phyloP scores from a whole-genome alignment of 2,113 vertebrate genomes.

The Aythya baeri region DNA sequence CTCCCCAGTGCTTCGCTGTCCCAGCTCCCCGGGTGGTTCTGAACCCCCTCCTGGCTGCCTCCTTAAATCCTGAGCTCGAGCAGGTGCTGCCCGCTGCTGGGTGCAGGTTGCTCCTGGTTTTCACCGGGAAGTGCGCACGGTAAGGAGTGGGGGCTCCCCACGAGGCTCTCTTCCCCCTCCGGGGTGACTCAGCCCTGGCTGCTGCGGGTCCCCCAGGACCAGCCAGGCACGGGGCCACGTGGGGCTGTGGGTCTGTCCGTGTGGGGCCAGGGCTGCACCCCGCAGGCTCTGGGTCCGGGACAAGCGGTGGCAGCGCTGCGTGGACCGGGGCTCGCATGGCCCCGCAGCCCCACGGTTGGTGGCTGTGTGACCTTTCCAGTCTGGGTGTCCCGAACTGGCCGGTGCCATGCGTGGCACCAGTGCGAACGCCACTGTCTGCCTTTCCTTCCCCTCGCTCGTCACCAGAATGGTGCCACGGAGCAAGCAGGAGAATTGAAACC shows the following conservation, averaged over 20 bases:
- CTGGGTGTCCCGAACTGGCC: neutral
- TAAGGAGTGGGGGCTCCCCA: too few relatives aligned
- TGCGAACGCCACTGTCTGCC: too few relatives aligned
- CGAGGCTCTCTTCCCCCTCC: neutral
- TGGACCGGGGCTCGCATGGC: neutral
- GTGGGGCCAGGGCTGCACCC: too few relatives aligned
- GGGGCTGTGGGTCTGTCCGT: too few relatives aligned
- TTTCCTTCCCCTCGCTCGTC: neutral
- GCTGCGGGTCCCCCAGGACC: too few relatives aligned
- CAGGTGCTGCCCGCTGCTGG: neutral
- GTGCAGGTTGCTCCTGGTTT: neutral
- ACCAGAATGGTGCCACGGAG: too few relatives aligned
- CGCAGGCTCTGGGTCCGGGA: too few relatives aligned
- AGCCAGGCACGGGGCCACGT: too few relatives aligned
- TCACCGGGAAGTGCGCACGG: neutral
- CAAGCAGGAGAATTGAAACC: neutral
- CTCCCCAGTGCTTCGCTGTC: neutral
- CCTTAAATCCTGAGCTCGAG: neutral
- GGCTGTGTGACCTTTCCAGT: neutral
- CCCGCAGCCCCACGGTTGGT: neutral
- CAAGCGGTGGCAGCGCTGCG: neutral
- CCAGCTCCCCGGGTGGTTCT: neutral
- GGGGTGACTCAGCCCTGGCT: neutral
- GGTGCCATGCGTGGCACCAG: too few relatives aligned
- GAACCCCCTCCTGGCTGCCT: neutral